Evolutionary conservation across 2,888 invertebrate species (phyloP), one percentile per base, ranked within the genome.

Genomic region (Drosophila stalkeri): DNA sequence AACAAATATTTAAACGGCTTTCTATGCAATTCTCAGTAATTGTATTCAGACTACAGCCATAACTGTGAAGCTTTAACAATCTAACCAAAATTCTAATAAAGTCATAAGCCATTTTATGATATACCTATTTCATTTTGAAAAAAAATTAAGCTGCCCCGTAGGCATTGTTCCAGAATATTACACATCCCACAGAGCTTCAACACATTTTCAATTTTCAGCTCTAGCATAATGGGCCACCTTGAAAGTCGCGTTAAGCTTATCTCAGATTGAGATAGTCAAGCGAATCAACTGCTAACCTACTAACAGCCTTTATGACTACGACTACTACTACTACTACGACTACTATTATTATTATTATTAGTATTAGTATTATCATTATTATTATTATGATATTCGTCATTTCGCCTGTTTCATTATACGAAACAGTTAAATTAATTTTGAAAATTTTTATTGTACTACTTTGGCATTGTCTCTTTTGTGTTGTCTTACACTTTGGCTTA

Each of bases 401-500:
- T 33, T 41, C 39, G 49, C 20, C 49, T 35, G 47, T 41, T 63
- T 64, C 41, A 64, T 64, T 64, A 61, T 60, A 33, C 64, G 61
- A 64, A 64, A 61, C 61, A 39, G 61, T 33, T 60, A 61, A 63
- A 64, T 63, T 64, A 64, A 64, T 64, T 64, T 43, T 49, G 41
- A 63, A 63, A 35, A 62, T 63, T 49, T 62, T 33, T 35, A 37
- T 65, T 65, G 65, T 65, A 64, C 44, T 65, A 51, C 65, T 64
- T 64, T n/a, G 37, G 64, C 35, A 43, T 71, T 62, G 62, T 65
- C 49, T 62, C 71, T 63, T 49, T 62, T 52, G 60, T 61, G 56
- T 41, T 76, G 47, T 44, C 49, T 57, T 61, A 54, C 57, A 60
- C 66, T 72, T 72, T 52, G 69, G 59, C 46, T 43, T 60, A 76